Evolutionary conservation across 2,797 vertebrate species (phyloP).

Genomic region (Hyperoplus lanceolatus): DNA sequence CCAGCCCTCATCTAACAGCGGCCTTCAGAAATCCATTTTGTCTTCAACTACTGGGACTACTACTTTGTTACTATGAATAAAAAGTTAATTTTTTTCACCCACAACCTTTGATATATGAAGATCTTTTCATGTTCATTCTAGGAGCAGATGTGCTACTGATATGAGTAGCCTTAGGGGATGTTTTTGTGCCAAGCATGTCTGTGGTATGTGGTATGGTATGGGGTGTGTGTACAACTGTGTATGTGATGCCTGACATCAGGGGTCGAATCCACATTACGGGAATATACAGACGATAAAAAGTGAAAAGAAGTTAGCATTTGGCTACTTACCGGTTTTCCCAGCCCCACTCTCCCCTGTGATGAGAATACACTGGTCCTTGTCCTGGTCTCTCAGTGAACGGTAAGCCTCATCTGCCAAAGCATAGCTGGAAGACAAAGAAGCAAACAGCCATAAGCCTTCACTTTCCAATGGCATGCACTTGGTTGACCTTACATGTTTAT

Average conservation of each 20-base stretch:
- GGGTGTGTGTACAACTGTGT: not conserved
- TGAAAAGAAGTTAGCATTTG: not conserved
- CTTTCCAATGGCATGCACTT: not conserved
- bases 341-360: conserved; percentile 99
- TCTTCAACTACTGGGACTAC: conserved; percentile 22
- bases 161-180: not conserved
- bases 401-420: conserved; percentile 98
- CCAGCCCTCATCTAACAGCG: conserved; percentile 39
- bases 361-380: conserved; percentile 99
- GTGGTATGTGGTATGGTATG: not conserved
- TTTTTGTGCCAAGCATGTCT: not conserved
- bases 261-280: not conserved
- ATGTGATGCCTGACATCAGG: not conserved
- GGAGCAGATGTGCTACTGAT: conserved; percentile 3
- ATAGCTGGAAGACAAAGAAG: conserved; percentile 86
- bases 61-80: too few species aligned
- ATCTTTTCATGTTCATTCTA: not conserved
- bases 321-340: conserved; percentile 94
- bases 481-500: not conserved
- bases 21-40: conserved; percentile 39
- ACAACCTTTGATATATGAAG: not conserved
- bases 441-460: conserved; percentile 19
- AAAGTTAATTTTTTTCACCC: not conserved
- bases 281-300: not conserved
- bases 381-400: conserved; percentile 96